Evolutionary conservation across 2,797 vertebrate species (phyloP).

Genomic region (Siniperca scherzeri): DNA sequence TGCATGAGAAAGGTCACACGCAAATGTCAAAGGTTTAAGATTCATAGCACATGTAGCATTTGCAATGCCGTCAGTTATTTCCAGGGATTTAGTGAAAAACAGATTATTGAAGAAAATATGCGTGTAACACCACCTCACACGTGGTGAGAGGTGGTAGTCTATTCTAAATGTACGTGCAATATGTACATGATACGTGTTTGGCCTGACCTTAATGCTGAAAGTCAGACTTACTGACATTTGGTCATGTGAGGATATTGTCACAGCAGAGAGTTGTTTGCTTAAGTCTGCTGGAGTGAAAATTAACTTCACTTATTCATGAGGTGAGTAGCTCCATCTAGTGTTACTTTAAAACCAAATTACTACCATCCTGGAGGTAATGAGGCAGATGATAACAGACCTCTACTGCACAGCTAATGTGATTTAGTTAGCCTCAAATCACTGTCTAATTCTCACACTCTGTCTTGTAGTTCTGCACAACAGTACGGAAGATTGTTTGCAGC

Average conservation of each 20-base stretch:
- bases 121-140: not conserved
- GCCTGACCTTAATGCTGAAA: not conserved
- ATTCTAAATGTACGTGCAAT: not conserved
- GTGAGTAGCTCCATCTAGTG: conserved; percentile 72
- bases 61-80: not conserved
- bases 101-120: conserved; percentile 24
- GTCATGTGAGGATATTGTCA: not conserved
- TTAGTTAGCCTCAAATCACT: not conserved
- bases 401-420: not conserved
- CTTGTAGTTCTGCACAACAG: conserved; percentile 91
- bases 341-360: not conserved
- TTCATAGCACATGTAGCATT: not conserved
- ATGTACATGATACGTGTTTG: not conserved
- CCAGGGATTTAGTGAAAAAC: conserved; percentile 13
- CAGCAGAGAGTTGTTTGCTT: not conserved
- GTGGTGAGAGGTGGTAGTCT: not conserved
- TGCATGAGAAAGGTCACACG: conserved; percentile 28
- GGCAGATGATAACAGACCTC: not conserved
- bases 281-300: not conserved
- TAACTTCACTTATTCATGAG: conserved; percentile 3
- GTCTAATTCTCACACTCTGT: conserved; percentile 29
- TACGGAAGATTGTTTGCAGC: conserved; percentile 94
- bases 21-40: conserved; percentile 1
- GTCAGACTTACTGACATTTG: not conserved
- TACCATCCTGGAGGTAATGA: not conserved